phyloP scores from a whole-genome alignment of 2,113 vertebrate species.

The Mola mola region DNA sequence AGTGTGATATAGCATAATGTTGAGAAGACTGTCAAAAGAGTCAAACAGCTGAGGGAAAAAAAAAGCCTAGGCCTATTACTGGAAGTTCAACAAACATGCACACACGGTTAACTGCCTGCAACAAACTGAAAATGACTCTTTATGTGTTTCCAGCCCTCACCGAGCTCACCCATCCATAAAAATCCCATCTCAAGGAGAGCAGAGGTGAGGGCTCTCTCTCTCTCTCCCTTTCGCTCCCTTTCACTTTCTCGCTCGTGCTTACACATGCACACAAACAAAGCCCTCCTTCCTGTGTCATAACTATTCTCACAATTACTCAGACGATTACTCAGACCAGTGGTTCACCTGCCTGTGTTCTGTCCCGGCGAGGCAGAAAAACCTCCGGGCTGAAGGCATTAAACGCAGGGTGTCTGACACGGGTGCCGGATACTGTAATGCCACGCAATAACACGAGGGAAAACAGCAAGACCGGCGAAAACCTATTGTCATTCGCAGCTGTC shows the following conservation, averaged over 20 bases:
- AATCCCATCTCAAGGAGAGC: constrained; percentile 85
- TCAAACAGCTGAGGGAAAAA: constrained; percentile 57
- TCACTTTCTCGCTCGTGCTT: constrained; percentile 58
- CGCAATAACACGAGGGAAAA: constrained; percentile 69
- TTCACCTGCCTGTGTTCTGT: constrained; percentile 75
- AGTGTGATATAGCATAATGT: constrained; percentile 53
- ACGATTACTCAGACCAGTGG: constrained; percentile 84
- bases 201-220: constrained; percentile 80
- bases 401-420: constrained; percentile 69
- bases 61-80: constrained; percentile 68
- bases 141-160: constrained; percentile 82
- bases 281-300: constrained; percentile 79
- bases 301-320: constrained; percentile 83
- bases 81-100: constrained; percentile 81
- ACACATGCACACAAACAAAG: constrained; percentile 71
- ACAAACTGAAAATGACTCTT: constrained; percentile 82
- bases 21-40: constrained; percentile 69
- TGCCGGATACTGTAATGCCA: constrained; percentile 69
- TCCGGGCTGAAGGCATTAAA: constrained; percentile 74
- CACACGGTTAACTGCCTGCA: constrained; percentile 78
- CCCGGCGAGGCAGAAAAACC: constrained; percentile 65
- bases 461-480: constrained; percentile 68
- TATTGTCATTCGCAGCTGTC: constrained; percentile 74
- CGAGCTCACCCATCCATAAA: constrained; percentile 82
- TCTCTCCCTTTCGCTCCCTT: constrained; percentile 35